Conservation (phyloP, 2,113 vertebrate species). For the Trogon melanurus region DNA sequence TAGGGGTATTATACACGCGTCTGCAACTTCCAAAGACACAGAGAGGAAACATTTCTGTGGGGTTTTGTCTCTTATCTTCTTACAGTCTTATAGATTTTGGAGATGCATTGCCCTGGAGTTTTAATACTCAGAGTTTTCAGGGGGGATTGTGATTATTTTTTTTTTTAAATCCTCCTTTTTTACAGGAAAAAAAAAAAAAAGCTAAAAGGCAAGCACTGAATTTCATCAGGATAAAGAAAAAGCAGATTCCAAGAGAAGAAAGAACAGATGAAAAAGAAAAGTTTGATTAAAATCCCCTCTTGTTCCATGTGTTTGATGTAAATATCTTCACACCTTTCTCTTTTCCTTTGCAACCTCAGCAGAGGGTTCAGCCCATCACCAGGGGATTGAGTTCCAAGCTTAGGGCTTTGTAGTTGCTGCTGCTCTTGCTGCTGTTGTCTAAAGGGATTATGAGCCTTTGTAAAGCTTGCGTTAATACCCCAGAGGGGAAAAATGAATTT, state of each 20-base stretch:
- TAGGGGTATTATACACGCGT: constrained; percentile 65
- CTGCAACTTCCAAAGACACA: constrained; percentile 67
- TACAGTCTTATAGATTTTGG: constrained; percentile 73
- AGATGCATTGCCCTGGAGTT: constrained; percentile 71
- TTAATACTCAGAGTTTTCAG: constrained; percentile 65
- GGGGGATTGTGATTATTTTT: neutral
- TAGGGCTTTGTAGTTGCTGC: constrained; percentile 62
- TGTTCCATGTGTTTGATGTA: constrained; percentile 49
- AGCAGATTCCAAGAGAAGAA: constrained; percentile 47
- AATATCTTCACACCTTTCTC: constrained; percentile 59
- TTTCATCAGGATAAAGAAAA: constrained; percentile 40
- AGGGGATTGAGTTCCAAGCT: constrained; percentile 48
- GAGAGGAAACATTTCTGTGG: constrained; percentile 61
- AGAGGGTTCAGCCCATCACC: constrained; percentile 20
- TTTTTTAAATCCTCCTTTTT: constrained; percentile 1
- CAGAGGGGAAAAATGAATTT: constrained; percentile 61
- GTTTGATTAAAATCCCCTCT: constrained; percentile 68
- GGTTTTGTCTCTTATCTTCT: constrained; percentile 75
- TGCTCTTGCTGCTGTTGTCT: constrained; percentile 63
- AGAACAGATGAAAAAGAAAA: constrained; percentile 47
- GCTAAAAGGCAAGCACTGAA: constrained; percentile 6
- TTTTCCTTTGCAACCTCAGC: constrained; percentile 51
- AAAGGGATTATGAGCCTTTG: constrained; percentile 72
- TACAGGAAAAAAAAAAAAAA: neutral
- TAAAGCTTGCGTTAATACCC: constrained; percentile 70